Percentiles rank a stretch among this genome's conserved stretches.
Conservation (phyloP, 2,113 vertebrate genomes). For the Rhombomys opimus region DNA sequence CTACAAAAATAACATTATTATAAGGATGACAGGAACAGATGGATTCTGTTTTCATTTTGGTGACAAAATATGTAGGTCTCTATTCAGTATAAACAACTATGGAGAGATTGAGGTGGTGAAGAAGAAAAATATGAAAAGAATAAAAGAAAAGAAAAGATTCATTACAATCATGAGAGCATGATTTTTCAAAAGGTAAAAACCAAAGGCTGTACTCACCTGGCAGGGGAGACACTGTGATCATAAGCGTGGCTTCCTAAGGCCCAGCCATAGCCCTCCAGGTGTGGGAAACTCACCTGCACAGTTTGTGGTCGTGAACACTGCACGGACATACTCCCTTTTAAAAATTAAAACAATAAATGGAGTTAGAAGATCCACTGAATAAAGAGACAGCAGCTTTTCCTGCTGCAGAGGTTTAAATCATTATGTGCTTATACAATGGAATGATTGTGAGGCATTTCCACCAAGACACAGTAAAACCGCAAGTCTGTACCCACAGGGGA, state of each 20-base stretch:
- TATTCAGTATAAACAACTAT: constrained; percentile 52
- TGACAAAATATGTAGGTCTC: constrained; percentile 56
- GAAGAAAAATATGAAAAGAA: constrained; percentile 38
- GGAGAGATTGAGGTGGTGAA: constrained; percentile 3
- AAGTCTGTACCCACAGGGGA: background rate
- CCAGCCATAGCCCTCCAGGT: background rate
- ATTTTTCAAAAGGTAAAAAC: constrained; percentile 39
- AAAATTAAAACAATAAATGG: background rate
- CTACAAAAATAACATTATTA: constrained; percentile 68
- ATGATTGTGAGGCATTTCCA: background rate
- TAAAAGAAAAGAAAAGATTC: constrained; percentile 18
- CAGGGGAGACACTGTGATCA: background rate
- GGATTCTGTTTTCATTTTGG: constrained; percentile 66
- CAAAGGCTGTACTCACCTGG: background rate
- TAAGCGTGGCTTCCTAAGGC: background rate
- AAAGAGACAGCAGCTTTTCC: background rate
- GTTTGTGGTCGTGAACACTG: background rate
- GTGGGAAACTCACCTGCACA: too few relatives aligned
- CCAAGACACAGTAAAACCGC: background rate
- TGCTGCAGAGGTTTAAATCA: constrained; percentile 34
- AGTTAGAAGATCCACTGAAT: background rate
- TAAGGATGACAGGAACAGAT: constrained; percentile 59
- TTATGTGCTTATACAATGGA: background rate
- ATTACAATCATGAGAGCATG: background rate
- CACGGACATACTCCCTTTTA: background rate